A percentile compares a stretch with the other conserved stretches of the same genome.
These are phyloP conservation scores for Mythimna ferrago DNA, from an alignment of 2,888 invertebrate species.

Conservation along the genomic window DNA sequence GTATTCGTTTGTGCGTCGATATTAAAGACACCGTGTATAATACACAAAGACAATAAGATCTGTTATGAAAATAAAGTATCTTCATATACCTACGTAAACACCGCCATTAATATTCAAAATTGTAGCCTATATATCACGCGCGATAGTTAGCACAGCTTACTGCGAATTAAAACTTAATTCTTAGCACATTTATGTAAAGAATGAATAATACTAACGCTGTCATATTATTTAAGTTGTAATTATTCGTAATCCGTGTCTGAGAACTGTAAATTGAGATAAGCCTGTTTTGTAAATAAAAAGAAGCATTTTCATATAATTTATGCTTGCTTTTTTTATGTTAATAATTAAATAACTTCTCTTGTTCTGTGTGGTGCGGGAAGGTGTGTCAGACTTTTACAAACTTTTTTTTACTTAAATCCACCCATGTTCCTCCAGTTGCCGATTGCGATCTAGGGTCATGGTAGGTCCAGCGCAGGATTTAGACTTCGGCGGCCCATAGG, in stretches of 20 bases:
- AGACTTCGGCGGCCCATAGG: too few species aligned
- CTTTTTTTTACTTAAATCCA: too few species aligned
- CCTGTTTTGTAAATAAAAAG: constrained; percentile 19
- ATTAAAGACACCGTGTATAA: too few species aligned
- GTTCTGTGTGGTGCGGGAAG: too few species aligned
- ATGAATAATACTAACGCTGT: constrained; percentile 30
- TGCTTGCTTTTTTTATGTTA: too few species aligned
- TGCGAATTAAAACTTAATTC: constrained; percentile 49
- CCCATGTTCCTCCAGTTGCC: too few species aligned
- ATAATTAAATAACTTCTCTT: too few species aligned
- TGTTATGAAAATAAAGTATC: constrained; percentile 14
- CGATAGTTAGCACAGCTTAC: constrained; percentile 48
- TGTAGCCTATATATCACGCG: constrained; percentile 37
- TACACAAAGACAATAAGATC: not conserved
- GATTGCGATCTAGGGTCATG: too few species aligned
- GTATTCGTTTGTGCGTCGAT: too few species aligned
- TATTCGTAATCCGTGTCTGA: constrained; percentile 45
- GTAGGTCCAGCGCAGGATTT: too few species aligned
- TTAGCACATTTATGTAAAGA: constrained; percentile 23
- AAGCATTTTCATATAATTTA: too few species aligned
- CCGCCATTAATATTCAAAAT: constrained; percentile 23
- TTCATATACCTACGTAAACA: constrained; percentile 6
- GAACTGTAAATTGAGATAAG: constrained; percentile 31
- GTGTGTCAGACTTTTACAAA: too few species aligned
- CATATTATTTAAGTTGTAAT: constrained; percentile 37